Conservation (phyloP, 2,113 vertebrate genomes). For the Carassius carassius region DNA sequence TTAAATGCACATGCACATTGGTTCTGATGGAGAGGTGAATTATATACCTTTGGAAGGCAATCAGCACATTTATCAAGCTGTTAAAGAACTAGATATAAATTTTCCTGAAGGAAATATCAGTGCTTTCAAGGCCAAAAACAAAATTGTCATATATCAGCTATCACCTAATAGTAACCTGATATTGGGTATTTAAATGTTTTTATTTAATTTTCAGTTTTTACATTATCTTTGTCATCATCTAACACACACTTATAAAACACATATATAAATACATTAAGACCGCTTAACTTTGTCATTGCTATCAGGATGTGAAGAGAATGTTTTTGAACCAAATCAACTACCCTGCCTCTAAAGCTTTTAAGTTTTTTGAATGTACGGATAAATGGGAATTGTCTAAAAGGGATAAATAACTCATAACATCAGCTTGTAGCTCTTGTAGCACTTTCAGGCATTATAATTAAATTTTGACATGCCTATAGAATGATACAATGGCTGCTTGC, state of each 20-base stretch:
- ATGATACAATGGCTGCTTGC: slow-evolving; percentile 1
- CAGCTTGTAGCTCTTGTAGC: neutral
- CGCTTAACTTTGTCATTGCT: too few relatives aligned
- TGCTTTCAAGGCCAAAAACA: neutral
- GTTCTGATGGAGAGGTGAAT: neutral
- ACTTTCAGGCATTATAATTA: neutral
- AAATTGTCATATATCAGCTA: neutral
- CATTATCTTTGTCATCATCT: neutral
- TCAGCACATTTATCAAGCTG: too few relatives aligned
- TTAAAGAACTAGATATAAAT: too few relatives aligned
- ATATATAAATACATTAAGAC: too few relatives aligned
- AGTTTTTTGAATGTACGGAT: neutral
- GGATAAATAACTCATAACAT: neutral
- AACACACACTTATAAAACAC: too few relatives aligned
- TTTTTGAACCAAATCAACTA: too few relatives aligned
- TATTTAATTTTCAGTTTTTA: neutral
- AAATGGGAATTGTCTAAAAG: neutral
- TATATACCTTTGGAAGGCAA: too few relatives aligned
- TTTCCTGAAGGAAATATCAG: neutral
- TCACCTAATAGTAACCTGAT: neutral
- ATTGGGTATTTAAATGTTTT: neutral
- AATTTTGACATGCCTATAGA: neutral
- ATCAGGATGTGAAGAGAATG: too few relatives aligned
- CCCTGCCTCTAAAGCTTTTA: too few relatives aligned
- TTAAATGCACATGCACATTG: neutral